A percentile compares a stretch with the other conserved stretches of the same genome.
Conservation (phyloP, 2,888 invertebrate genomes). For the Spodoptera picta region DNA sequence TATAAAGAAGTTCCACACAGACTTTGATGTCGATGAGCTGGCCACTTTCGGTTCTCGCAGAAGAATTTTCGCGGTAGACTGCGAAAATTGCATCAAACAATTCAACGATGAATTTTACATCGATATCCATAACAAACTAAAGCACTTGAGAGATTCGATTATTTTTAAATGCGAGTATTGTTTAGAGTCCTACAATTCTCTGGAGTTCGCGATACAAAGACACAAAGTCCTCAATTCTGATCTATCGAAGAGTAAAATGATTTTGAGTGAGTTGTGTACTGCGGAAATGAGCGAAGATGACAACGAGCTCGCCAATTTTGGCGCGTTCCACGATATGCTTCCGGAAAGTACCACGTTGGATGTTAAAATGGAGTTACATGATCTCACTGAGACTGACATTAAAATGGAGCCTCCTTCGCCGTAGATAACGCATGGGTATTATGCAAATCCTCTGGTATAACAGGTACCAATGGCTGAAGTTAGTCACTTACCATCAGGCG, state of each 20-base stretch:
- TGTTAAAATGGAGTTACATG: too few relatives aligned
- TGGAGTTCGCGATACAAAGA: conserved; percentile 74
- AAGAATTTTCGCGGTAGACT: conserved; percentile 66
- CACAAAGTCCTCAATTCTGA: conserved; percentile 64
- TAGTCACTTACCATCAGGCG: too few relatives aligned
- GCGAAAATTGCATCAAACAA: conserved; percentile 73
- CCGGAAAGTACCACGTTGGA: conserved; percentile 70
- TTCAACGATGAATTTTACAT: conserved; percentile 69
- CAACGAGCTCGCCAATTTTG: conserved; percentile 56
- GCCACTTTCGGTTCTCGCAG: conserved; percentile 67
- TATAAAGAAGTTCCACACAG: conserved; percentile 77
- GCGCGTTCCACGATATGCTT: conserved; percentile 62
- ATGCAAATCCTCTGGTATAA: too few relatives aligned
- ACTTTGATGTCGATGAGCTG: conserved; percentile 75
- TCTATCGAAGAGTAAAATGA: conserved; percentile 66
- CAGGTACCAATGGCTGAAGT: too few relatives aligned
- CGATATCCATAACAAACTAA: conserved; percentile 65
- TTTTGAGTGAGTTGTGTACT: conserved; percentile 79
- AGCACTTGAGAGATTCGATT: conserved; percentile 64
- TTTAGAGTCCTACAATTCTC: conserved; percentile 60
- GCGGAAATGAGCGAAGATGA: conserved; percentile 79
- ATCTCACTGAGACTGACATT: conserved; percentile 19
- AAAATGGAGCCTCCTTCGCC: conserved; percentile 66
- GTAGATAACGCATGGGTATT: conserved; percentile 7
- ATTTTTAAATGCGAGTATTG: conserved; percentile 75